phyloP scores from a whole-genome alignment of 2,797 vertebrate genomes.

The Poecilia gillii region DNA sequence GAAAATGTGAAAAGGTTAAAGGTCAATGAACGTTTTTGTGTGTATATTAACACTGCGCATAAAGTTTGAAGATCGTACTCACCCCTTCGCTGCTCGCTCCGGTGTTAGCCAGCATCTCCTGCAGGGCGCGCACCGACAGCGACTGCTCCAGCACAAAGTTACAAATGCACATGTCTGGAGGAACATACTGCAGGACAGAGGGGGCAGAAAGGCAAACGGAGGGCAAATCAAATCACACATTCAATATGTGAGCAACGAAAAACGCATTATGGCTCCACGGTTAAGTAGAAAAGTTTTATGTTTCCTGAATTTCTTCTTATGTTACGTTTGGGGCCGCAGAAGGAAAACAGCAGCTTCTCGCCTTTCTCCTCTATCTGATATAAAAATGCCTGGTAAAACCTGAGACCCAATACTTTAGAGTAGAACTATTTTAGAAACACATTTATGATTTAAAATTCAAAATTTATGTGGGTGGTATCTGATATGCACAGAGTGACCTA shows the following conservation, averaged over 20 bases:
- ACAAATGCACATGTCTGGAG: conserved; percentile 96
- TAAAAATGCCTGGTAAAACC: not conserved
- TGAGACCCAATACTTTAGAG: conserved; percentile 2
- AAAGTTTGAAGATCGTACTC: conserved; percentile 73
- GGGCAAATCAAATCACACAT: not conserved
- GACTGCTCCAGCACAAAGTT: conserved; percentile 97
- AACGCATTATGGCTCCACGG: conserved; percentile 4
- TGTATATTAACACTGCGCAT: not conserved
- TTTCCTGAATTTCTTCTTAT: conserved; percentile 22
- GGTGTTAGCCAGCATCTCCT: conserved; percentile 96
- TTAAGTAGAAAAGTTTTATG: conserved; percentile 14
- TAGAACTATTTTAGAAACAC: not conserved
- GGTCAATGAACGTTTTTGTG: not conserved
- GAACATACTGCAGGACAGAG: conserved; percentile 86
- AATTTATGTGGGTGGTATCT: not conserved
- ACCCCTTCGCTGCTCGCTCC: conserved; percentile 90
- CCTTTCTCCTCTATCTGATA: not conserved
- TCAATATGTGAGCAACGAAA: conserved; percentile 16
- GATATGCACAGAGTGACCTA: conserved; percentile 1
- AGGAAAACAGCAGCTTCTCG: not conserved
- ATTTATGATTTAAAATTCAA: conserved; percentile 4
- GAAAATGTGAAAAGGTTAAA: not conserved
- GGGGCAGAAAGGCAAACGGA: conserved; percentile 1
- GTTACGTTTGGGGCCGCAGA: not conserved
- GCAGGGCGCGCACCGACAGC: conserved; percentile 94